Percentiles rank a stretch among this genome's conserved stretches.
phyloP scores from a whole-genome alignment of 1,140 invertebrate species.

The Euschistus heros region DNA sequence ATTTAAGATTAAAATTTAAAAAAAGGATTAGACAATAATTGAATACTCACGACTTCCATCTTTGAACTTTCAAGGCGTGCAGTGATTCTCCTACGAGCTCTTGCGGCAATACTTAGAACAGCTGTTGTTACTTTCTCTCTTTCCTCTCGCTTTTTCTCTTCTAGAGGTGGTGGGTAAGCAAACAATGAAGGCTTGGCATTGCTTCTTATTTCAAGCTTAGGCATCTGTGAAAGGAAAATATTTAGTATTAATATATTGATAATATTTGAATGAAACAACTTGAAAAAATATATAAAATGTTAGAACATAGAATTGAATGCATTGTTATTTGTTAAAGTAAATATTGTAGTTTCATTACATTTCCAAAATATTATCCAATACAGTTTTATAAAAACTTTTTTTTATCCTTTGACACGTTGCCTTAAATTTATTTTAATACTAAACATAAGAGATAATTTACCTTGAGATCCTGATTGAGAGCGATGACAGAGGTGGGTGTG shows the following conservation, averaged over 20 bases:
- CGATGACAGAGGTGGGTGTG: constrained; percentile 91
- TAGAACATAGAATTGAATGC: too few species aligned
- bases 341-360: too few species aligned
- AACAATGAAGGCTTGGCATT: constrained; percentile 90
- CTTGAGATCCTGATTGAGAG: constrained; percentile 87
- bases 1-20: too few species aligned
- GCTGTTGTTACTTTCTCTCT: constrained; percentile 93
- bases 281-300: too few species aligned
- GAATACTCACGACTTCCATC: constrained; percentile 38
- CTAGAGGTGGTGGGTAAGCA: constrained; percentile 91
- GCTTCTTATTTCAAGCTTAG: constrained; percentile 84
- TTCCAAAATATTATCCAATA: too few species aligned
- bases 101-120: constrained; percentile 90
- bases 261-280: background rate
- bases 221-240: constrained; percentile 55
- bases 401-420: too few species aligned
- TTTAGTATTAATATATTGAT: background rate
- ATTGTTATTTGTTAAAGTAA: too few species aligned
- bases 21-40: background rate
- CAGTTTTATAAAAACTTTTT: too few species aligned
- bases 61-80: constrained; percentile 42
- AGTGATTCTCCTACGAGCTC: constrained; percentile 71
- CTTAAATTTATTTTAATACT: constrained; percentile 27
- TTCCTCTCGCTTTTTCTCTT: constrained; percentile 97
- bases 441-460: constrained; percentile 32